Base-by-base conservation (phyloP, 2,888 invertebrate species). In the Xiphydria camelus region DNA sequence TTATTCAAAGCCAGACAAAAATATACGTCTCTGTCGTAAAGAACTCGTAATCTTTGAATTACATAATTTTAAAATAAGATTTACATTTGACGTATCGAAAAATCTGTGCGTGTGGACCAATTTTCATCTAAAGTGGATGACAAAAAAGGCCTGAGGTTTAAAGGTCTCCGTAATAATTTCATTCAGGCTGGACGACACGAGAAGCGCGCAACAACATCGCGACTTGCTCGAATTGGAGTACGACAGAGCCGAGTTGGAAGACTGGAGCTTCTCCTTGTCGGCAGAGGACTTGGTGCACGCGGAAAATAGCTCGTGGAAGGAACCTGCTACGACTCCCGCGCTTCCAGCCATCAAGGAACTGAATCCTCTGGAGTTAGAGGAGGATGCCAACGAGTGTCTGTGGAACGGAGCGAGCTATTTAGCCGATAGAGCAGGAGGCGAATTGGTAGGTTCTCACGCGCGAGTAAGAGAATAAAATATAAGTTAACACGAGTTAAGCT, bases 331-430 rank as follows among this genome's bases (percentile, higher is more conserved):
- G 36, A 83, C 84, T 2, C 84, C 84, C 1, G 84, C 85, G 1
- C 73, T 88, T 57, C 87, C 87, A 1, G 86, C 86, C 70, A 88
- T 88, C 58, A 84, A 86, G 64, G 88, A 88, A 70, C 85, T 86
- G 60, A 86, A 85, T 69, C 82, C 83, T 1, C 74, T 87, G 65
- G 87, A 87, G 71, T 76, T 88, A 64, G 87, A 88, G 61, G 87
- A 87, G 72, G 87, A 88, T 60, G 82, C 85, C 2, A 86, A 83
- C 59, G 87, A 87, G 68, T 86, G 86, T 67, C 76, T 87, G 50
- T 88, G 87, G 87, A 87, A 87, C 71, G 84, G 85, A 57, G 86
- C 87, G 54, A 87, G 86, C 55, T 87, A 86, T 67, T 81, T 84
- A 49, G 81, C 84, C 42, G 83, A 86, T 54, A 82, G 84, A 66